Base-by-base conservation (phyloP, 2,888 invertebrate species). In the Rhingia rostrata region DNA sequence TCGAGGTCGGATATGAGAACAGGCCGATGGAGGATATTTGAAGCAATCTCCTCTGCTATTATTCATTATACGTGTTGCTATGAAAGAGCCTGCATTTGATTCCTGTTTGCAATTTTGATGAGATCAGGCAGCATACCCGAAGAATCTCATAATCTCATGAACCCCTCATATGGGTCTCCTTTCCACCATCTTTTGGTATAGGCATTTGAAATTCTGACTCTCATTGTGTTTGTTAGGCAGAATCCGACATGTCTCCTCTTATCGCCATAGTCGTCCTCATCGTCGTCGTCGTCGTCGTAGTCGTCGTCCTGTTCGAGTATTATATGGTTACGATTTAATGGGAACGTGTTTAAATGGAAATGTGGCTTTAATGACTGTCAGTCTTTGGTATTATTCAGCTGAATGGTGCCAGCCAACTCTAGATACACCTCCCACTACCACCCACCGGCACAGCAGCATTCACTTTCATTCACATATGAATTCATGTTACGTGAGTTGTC, bases 311-410 rank as follows among this genome's bases (percentile, higher is more conserved):
- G 39, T 41, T 49, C 39, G 2, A 61, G 49, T n/a, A 12, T 49
- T 41, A 79, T 58, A 79, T 74, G 80, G 79, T 74, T 79, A 79
- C 64, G 84, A 84, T 84, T 84, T 84, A 84, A 84, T 84, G 84
- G 84, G 74, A 70, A 74, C 84, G 84, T 84, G 84, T 84, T 80
- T 74, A 84, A 84, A 84, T 79, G 84, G 84, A 84, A 84, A 84
- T 80, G 84, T 70, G 80, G 74, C 80, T 80, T 79, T 84, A 84
- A 84, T 84, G 84, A 84, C 79, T 74, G 80, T 79, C 84, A 84
- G 79, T 56, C 74, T 73, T 69, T 69, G 73, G 63, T 74, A 74
- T 84, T 79, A 84, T 84, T 74, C 84, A 70, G 74, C 60, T 56
- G 78, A 84, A 84, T 74, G 69, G 64, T 74, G 79, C 53, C 79